phyloP scores from a whole-genome alignment of 2,113 vertebrate genomes.

The Chunga burmeisteri region DNA sequence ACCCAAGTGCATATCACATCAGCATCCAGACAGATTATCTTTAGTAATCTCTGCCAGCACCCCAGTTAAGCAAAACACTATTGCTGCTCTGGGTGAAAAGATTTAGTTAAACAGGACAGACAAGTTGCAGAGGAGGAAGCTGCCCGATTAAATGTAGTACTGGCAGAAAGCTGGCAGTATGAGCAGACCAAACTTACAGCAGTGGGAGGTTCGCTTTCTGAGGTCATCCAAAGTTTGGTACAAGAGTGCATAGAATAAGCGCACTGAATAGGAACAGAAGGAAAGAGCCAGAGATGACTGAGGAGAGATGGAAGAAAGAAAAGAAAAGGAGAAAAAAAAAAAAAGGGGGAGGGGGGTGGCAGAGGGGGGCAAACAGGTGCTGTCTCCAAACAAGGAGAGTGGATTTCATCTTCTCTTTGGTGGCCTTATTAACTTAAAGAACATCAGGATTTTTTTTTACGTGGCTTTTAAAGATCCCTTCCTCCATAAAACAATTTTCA shows the following conservation, averaged over 20 bases:
- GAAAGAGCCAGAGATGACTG: background rate
- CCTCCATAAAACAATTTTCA: background rate
- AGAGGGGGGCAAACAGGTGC: background rate
- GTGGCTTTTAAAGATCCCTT: background rate
- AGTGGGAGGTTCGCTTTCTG: background rate
- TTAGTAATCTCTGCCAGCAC: slow-evolving; percentile 24
- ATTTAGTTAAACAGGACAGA: slow-evolving; percentile 56
- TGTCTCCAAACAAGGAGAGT: background rate
- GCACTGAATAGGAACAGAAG: background rate
- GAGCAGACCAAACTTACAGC: background rate
- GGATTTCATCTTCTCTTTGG: background rate
- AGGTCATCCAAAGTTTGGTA: background rate
- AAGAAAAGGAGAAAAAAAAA: background rate
- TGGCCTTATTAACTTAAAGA: background rate
- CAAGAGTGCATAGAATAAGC: background rate
- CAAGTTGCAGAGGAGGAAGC: background rate
- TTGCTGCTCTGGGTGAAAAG: slow-evolving; percentile 49
- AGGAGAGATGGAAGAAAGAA: background rate
- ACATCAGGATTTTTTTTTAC: background rate
- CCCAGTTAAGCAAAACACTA: slow-evolving; percentile 42
- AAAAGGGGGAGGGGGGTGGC: background rate
- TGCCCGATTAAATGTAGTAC: background rate
- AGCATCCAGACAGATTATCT: slow-evolving; percentile 19
- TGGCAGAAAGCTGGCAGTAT: background rate
- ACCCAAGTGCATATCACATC: slow-evolving; percentile 16